These are phyloP conservation scores for Pangasianodon gigas DNA, from an alignment of 2,113 vertebrate species.

Conservation along the genomic window DNA sequence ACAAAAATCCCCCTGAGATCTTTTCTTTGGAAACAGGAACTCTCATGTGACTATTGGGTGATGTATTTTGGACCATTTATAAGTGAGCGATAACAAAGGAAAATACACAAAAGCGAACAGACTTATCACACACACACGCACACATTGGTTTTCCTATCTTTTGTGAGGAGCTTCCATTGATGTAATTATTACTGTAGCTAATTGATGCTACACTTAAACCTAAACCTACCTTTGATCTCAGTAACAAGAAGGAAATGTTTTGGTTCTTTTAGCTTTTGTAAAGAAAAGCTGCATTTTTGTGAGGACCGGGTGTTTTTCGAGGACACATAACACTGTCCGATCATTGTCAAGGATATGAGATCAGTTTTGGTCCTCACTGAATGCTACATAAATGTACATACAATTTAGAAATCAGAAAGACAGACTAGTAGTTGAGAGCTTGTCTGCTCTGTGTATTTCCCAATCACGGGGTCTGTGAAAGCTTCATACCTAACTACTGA, in stretches of 20 bases:
- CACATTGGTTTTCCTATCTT: background rate
- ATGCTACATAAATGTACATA: background rate
- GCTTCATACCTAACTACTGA: slow-evolving; percentile 27
- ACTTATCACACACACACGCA: background rate
- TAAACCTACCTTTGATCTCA: background rate
- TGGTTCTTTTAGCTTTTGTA: background rate
- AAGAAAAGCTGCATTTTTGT: background rate
- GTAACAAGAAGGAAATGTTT: background rate
- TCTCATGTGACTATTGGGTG: background rate
- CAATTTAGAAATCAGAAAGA: background rate
- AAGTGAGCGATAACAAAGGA: background rate
- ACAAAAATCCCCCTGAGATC: background rate
- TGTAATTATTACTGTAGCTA: background rate
- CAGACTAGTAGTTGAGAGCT: background rate
- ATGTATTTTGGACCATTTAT: background rate
- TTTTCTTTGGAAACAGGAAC: slow-evolving; percentile 13
- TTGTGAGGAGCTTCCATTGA: background rate
- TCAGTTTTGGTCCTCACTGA: background rate
- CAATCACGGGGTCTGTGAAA: background rate
- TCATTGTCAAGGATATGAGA: background rate
- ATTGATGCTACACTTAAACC: background rate
- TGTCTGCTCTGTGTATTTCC: background rate
- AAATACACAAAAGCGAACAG: background rate
- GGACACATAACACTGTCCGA: background rate
- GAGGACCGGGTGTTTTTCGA: background rate